phyloP scores from a whole-genome alignment of 2,888 invertebrate genomes.

The Galeruca laticollis region DNA sequence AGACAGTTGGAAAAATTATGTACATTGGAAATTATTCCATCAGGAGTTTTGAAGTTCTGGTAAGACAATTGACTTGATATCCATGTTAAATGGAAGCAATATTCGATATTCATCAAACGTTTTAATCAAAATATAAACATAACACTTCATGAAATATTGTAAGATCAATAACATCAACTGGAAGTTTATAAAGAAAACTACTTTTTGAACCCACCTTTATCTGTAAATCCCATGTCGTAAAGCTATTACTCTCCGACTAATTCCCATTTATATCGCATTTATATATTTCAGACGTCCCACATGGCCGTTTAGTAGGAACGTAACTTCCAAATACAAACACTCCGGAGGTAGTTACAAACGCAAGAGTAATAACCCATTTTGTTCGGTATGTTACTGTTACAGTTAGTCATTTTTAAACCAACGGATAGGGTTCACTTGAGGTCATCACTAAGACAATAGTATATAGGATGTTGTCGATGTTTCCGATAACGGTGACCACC shows the following conservation, averaged over 20 bases:
- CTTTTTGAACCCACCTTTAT: background rate
- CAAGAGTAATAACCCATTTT: background rate
- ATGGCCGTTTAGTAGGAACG: background rate
- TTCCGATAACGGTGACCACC: no score
- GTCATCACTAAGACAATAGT: conserved; percentile 4
- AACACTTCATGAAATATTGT: background rate
- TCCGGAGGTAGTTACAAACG: conserved; percentile 14
- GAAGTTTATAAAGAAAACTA: background rate
- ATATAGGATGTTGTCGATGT: background rate
- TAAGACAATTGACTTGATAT: no score
- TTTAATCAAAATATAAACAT: no score
- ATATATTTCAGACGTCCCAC: conserved; percentile 7
- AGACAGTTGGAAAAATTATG: no score
- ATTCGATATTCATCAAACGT: no score
- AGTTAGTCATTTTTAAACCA: conserved; percentile 1
- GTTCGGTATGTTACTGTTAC: background rate
- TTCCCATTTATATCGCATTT: conserved; percentile 11
- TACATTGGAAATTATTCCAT: no score
- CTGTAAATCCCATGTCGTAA: background rate
- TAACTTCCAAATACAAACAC: conserved; percentile 16
- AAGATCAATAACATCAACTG: background rate
- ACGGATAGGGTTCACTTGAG: conserved; percentile 14
- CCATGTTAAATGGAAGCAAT: no score
- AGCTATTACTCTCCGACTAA: conserved; percentile 4
- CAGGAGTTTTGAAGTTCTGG: no score